Evolutionary conservation across 2,113 vertebrate species (phyloP).

Genomic region (Neogobius melanostomus): DNA sequence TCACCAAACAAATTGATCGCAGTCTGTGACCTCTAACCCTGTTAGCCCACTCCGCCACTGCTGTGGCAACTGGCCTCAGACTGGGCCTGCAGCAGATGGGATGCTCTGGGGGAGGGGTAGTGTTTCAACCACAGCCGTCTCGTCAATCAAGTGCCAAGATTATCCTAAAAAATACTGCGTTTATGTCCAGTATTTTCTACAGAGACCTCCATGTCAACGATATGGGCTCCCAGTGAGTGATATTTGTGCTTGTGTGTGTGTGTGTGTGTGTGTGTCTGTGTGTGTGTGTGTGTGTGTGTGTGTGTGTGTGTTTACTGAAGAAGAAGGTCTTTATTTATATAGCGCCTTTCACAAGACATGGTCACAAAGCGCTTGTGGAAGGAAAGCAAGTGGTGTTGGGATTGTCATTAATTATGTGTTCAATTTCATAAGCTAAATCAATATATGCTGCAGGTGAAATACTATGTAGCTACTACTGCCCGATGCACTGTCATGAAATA

Average conservation of each 20-base stretch:
- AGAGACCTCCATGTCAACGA: not conserved
- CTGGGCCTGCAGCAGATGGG: constrained; percentile 60
- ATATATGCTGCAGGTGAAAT: constrained; percentile 12
- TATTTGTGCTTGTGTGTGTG: too few relatives aligned
- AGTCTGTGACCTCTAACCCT: constrained; percentile 69
- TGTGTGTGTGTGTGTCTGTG: too few relatives aligned
- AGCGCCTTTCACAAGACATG: too few relatives aligned
- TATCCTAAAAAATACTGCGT: constrained; percentile 8
- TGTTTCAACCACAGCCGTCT: constrained; percentile 22
- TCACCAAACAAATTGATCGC: constrained; percentile 63
- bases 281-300: too few relatives aligned
- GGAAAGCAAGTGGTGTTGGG: constrained; percentile 15
- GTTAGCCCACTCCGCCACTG: constrained; percentile 32
- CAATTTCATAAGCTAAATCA: constrained; percentile 24
- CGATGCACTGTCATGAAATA: not conserved
- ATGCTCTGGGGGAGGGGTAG: constrained; percentile 34
- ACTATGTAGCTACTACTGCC: not conserved
- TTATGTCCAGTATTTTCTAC: constrained; percentile 1
- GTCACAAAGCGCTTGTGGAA: not conserved
- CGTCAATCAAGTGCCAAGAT: constrained; percentile 34
- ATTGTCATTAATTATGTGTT: constrained; percentile 42
- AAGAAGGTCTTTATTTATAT: too few relatives aligned
- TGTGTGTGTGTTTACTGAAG: constrained; percentile 35
- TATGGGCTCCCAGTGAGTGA: constrained; percentile 10
- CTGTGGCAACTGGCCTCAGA: constrained; percentile 28